phyloP scores from a whole-genome alignment of 1,140 invertebrate genomes.

The Trypoxylus dichotomus region DNA sequence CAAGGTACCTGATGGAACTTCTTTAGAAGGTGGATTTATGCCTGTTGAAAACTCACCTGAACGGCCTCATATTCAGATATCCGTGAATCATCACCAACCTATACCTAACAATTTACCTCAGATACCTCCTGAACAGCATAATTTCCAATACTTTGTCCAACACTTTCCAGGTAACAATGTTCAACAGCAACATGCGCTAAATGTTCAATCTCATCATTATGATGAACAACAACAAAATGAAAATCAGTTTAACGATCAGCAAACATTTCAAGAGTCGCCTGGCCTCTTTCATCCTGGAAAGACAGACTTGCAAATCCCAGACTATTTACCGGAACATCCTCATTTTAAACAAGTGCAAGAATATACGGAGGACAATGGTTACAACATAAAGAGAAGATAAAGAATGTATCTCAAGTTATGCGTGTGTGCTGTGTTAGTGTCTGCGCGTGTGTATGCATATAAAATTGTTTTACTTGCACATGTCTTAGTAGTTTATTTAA shows the following conservation, averaged over 20 bases:
- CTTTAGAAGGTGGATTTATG: not conserved
- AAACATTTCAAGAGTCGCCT: not conserved
- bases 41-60: not conserved
- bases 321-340: slow-evolving; percentile 32
- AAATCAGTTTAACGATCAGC: not conserved
- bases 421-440: not conserved
- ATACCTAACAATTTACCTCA: not conserved
- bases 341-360: slow-evolving; percentile 24
- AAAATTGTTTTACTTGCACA: not conserved
- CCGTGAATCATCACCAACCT: slow-evolving; percentile 6
- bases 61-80: not conserved
- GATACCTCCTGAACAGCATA: not conserved
- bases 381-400: not conserved
- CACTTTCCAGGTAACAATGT: not conserved
- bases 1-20: not conserved
- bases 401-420: not conserved
- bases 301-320: slow-evolving; percentile 31
- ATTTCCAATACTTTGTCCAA: slow-evolving; percentile 4
- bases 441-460: not conserved
- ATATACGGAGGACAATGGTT: not conserved
- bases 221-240: not conserved
- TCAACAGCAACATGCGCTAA: not conserved
- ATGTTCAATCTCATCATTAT: not conserved
- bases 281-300: slow-evolving; percentile 30
- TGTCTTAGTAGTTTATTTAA: not conserved